Percentiles rank a stretch among this genome's conserved stretches.
phyloP scores from a whole-genome alignment of 1,140 invertebrate genomes.

The Macrobrachium nipponense region DNA sequence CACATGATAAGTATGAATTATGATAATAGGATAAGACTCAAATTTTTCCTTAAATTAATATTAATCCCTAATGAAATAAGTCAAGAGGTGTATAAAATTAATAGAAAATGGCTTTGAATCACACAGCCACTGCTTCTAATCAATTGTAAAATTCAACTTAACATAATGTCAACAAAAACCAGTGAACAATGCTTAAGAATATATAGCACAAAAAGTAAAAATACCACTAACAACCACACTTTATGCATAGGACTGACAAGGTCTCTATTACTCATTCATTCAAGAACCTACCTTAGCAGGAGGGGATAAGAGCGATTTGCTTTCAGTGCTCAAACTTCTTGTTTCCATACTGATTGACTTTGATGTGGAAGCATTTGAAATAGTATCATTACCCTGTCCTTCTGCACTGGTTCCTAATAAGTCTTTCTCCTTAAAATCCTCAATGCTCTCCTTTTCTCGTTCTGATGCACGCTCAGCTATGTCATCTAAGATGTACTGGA shows the following conservation, averaged over 20 bases:
- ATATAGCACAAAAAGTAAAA: too few species aligned
- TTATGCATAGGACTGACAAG: not conserved
- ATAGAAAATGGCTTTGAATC: too few species aligned
- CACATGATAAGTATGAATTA: too few species aligned
- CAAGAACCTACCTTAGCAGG: slow-evolving; percentile 39
- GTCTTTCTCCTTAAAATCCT: slow-evolving; percentile 12
- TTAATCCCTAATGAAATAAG: too few species aligned
- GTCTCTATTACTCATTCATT: not conserved
- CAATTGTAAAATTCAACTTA: too few species aligned
- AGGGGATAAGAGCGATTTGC: slow-evolving; percentile 36
- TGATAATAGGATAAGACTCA: too few species aligned
- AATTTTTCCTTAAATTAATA: too few species aligned
- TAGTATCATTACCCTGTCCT: not conserved
- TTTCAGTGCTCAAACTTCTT: slow-evolving; percentile 16
- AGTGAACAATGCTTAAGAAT: too few species aligned
- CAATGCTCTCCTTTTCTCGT: slow-evolving; percentile 22
- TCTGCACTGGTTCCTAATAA: not conserved
- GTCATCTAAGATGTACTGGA: slow-evolving; percentile 55
- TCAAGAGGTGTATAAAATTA: too few species aligned
- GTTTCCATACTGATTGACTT: slow-evolving; percentile 20
- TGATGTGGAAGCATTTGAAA: slow-evolving; percentile 14
- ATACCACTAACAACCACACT: too few species aligned
- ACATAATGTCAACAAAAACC: too few species aligned
- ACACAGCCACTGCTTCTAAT: too few species aligned
- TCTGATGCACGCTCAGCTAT: slow-evolving; percentile 28